Percentiles rank a stretch among this genome's conserved stretches.
These are phyloP conservation scores for Oligia latruncula DNA, from an alignment of 2,888 invertebrate genomes.

Conservation along the genomic window DNA sequence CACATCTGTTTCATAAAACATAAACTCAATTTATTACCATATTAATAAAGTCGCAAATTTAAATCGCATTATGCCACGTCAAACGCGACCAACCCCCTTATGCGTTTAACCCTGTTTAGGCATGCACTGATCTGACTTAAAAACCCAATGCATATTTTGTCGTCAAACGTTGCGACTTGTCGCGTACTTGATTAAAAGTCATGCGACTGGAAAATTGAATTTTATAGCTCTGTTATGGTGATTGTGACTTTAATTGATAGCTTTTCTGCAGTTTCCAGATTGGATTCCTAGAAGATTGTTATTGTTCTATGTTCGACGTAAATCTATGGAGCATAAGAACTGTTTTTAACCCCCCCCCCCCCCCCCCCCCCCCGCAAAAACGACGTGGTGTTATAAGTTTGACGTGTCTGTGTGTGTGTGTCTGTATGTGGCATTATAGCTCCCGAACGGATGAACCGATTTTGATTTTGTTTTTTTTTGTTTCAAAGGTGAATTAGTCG, in stretches of 20 bases:
- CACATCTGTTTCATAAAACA: conserved; percentile 60
- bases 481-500: no score
- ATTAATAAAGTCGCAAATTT: conserved; percentile 71
- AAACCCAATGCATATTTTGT: conserved; percentile 74
- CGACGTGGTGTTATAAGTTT: no score
- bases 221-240: conserved; percentile 61
- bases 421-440: no score
- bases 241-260: conserved; percentile 49
- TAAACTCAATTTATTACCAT: conserved; percentile 67
- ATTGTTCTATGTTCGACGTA: conserved; percentile 7
- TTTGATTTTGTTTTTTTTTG: no score
- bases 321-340: neutral
- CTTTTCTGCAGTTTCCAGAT: conserved; percentile 26
- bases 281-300: neutral
- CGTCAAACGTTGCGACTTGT: conserved; percentile 65
- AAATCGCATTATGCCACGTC: conserved; percentile 68
- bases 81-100: conserved; percentile 61
- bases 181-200: conserved; percentile 67
- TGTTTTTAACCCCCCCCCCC: neutral
- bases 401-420: no score
- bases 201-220: conserved; percentile 65
- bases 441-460: no score
- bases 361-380: no score
- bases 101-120: conserved; percentile 73
- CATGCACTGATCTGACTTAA: conserved; percentile 64